phyloP scores from a whole-genome alignment of 2,797 vertebrate species.

The Cossypha heuglini region DNA sequence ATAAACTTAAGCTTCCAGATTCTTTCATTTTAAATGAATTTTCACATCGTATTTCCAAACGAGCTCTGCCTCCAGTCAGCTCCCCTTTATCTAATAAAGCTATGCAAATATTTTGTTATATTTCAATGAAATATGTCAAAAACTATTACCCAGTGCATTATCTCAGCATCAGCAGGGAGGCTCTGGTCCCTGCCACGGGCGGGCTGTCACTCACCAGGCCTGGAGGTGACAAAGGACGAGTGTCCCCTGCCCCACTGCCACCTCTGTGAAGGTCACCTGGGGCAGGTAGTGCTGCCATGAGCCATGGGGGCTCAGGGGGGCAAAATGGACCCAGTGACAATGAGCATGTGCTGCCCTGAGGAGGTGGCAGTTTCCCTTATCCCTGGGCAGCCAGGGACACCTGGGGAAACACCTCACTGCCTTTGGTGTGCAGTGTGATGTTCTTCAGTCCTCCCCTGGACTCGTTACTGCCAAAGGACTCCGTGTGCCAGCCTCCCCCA shows the following conservation, averaged over 20 bases:
- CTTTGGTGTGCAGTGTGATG: not conserved
- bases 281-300: not conserved
- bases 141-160: conserved; percentile 69
- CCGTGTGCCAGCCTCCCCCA: not conserved
- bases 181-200: not conserved
- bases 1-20: conserved; percentile 74
- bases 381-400: not conserved
- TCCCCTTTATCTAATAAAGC: conserved; percentile 79
- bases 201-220: not conserved
- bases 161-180: conserved; percentile 36
- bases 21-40: conserved; percentile 79
- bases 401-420: not conserved
- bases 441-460: not conserved
- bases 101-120: conserved; percentile 80
- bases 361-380: not conserved
- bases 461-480: not conserved
- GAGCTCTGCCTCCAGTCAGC: conserved; percentile 77
- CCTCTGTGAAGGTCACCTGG: not conserved
- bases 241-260: fast-evolving
- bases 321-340: fast-evolving
- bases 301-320: fast-evolving
- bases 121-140: conserved; percentile 75
- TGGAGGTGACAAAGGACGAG: not conserved
- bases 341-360: fast-evolving
- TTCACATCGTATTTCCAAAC: conserved; percentile 76